Conservation (phyloP, 2,797 vertebrate species). For the Tadarida brasiliensis region DNA sequence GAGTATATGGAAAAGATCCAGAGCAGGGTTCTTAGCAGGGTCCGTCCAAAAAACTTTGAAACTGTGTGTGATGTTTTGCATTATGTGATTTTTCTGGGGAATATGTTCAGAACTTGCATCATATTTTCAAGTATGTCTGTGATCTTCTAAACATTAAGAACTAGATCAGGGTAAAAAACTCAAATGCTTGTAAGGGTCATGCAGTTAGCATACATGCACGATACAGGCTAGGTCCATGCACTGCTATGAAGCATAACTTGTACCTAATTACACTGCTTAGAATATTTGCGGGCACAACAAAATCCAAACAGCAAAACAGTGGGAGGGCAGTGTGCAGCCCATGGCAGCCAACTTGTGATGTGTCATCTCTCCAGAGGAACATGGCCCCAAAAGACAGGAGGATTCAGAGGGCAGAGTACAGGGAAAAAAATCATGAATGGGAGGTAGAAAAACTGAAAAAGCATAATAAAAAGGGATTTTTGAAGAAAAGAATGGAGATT, state of each 20-base stretch:
- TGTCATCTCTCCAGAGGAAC: neutral
- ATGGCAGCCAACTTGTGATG: neutral
- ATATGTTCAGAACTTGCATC: neutral
- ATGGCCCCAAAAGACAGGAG: neutral
- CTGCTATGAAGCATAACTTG: neutral
- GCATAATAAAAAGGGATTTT: neutral
- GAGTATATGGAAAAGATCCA: neutral
- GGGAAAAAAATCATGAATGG: neutral
- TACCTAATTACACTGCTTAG: neutral
- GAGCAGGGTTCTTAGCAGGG: neutral
- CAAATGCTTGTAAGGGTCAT: neutral
- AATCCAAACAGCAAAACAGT: neutral
- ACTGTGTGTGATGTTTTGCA: neutral
- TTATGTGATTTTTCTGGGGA: neutral
- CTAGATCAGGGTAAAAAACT: neutral
- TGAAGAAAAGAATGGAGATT: neutral
- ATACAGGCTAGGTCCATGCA: neutral
- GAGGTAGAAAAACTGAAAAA: slow-evolving; percentile 21
- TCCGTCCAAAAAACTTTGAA: neutral
- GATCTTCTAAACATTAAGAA: slow-evolving; percentile 50
- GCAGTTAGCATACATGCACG: neutral
- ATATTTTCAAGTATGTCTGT: slow-evolving; percentile 15
- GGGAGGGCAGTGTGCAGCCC: neutral
- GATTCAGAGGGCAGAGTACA: neutral
- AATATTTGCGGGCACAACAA: neutral